phyloP scores from a whole-genome alignment of 1,140 invertebrate species.

The Heliothis subflexa region DNA sequence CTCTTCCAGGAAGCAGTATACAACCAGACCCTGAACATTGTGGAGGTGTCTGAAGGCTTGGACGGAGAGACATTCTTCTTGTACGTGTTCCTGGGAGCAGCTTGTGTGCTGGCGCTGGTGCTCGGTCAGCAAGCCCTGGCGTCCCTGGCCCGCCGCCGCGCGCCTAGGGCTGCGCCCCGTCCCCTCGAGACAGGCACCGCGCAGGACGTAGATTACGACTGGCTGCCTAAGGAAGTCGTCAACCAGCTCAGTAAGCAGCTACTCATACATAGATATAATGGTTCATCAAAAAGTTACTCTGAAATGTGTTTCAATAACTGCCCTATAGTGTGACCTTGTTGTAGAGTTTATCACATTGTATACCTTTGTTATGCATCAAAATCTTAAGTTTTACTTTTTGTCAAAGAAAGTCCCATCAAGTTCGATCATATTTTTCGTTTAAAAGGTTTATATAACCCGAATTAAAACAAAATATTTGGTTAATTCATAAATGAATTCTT shows the following conservation, averaged over 20 bases:
- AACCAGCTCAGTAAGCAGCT: slow-evolving; percentile 92
- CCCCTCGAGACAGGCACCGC: slow-evolving; percentile 92
- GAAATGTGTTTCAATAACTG: too few relatives aligned
- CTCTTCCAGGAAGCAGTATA: slow-evolving; percentile 94
- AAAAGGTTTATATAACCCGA: background rate
- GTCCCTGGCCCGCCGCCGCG: slow-evolving; percentile 90
- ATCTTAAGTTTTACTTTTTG: too few relatives aligned
- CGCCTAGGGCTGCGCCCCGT: slow-evolving; percentile 87
- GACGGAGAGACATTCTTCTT: slow-evolving; percentile 99
- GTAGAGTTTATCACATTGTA: too few relatives aligned
- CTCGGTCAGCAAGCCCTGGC: slow-evolving; percentile 96
- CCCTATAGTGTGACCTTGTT: too few relatives aligned
- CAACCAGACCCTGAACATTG: slow-evolving; percentile 99
- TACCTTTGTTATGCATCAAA: too few relatives aligned
- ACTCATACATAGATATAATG: background rate
- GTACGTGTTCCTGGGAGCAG: slow-evolving; percentile 97
- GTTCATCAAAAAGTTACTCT: too few relatives aligned
- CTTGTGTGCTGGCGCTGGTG: slow-evolving; percentile 94
- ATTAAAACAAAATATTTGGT: background rate
- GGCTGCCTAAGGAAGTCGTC: slow-evolving; percentile 97
- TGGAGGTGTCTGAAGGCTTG: slow-evolving; percentile 98
- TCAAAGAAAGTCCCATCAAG: too few relatives aligned
- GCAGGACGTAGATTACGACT: slow-evolving; percentile 99
- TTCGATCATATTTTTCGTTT: too few relatives aligned
- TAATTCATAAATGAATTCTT: slow-evolving; percentile 26